These are phyloP conservation scores for Bombus waltoni DNA, from an alignment of 1,140 invertebrate species.

Conservation along the genomic window DNA sequence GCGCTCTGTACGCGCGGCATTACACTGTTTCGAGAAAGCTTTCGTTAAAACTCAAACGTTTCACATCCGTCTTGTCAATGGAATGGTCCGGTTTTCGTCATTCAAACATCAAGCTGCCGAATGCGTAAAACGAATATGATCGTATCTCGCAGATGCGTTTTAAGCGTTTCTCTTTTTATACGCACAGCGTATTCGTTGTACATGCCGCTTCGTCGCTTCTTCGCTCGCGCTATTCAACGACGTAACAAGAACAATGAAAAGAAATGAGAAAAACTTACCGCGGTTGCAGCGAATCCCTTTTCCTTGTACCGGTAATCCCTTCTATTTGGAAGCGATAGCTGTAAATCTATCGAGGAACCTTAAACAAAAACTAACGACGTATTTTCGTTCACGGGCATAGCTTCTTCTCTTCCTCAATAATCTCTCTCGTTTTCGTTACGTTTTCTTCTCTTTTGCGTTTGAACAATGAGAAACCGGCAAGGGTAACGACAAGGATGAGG, in stretches of 20 bases:
- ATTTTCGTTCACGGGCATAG: constrained; percentile 51
- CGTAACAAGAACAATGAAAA: background rate
- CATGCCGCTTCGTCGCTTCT: background rate
- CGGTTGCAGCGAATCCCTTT: constrained; percentile 11
- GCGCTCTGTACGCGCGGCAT: no score
- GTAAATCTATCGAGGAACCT: constrained; percentile 12
- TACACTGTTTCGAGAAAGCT: background rate
- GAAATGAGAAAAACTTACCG: constrained; percentile 42
- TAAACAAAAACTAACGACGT: constrained; percentile 35
- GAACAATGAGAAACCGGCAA: background rate
- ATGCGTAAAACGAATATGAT: background rate
- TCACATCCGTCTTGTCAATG: background rate
- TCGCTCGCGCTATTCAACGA: background rate
- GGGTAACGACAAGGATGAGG: background rate
- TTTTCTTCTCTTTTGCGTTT: background rate
- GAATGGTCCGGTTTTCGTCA: background rate
- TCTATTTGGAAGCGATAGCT: background rate
- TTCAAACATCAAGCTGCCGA: background rate
- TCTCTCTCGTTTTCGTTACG: background rate
- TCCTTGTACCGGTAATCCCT: background rate
- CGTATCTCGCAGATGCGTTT: background rate
- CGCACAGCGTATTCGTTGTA: background rate
- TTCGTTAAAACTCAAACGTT: background rate
- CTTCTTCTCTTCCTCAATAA: constrained; percentile 27
- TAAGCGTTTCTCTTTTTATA: background rate